These are phyloP conservation scores for Matsumyia berberina DNA, from an alignment of 2,888 invertebrate genomes.

Conservation along the genomic window DNA sequence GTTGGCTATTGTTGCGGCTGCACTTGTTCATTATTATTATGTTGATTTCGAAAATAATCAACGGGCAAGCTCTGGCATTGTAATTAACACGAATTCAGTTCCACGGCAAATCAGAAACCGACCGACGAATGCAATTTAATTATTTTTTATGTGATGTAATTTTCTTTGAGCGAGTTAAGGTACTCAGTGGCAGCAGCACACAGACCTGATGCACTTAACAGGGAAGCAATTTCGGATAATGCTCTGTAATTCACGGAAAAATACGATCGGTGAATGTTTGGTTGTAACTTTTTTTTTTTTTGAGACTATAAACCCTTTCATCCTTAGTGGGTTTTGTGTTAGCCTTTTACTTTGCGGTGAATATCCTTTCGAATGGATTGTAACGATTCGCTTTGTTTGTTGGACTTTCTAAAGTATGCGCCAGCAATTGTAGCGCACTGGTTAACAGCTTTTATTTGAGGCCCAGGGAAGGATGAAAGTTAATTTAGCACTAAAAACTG, in stretches of 20 bases:
- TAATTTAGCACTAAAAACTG: no score
- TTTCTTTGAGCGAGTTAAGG: conserved; percentile 49
- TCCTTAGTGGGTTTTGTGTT: neutral
- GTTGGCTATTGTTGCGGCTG: conserved; percentile 70
- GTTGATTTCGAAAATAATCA: conserved; percentile 75
- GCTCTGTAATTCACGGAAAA: conserved; percentile 39
- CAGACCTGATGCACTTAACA: conserved; percentile 8
- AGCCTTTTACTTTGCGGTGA: neutral
- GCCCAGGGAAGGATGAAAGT: no score
- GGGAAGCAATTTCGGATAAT: conserved; percentile 43
- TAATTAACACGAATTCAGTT: conserved; percentile 72
- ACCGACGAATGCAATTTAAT: conserved; percentile 61
- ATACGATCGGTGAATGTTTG: neutral
- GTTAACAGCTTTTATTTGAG: no score
- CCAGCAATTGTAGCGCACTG: no score
- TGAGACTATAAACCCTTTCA: neutral
- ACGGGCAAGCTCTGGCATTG: conserved; percentile 61
- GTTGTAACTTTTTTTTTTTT: neutral
- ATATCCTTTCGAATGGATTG: neutral
- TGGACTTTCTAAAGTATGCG: no score
- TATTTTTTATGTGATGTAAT: conserved; percentile 72
- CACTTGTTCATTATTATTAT: conserved; percentile 74
- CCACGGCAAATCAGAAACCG: conserved; percentile 17
- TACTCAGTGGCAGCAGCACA: neutral
- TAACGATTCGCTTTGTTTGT: neutral